Percentiles rank a stretch among this genome's conserved stretches.
Conservation (phyloP, 2,797 vertebrate genomes). For the Moxostoma hubbsi region DNA sequence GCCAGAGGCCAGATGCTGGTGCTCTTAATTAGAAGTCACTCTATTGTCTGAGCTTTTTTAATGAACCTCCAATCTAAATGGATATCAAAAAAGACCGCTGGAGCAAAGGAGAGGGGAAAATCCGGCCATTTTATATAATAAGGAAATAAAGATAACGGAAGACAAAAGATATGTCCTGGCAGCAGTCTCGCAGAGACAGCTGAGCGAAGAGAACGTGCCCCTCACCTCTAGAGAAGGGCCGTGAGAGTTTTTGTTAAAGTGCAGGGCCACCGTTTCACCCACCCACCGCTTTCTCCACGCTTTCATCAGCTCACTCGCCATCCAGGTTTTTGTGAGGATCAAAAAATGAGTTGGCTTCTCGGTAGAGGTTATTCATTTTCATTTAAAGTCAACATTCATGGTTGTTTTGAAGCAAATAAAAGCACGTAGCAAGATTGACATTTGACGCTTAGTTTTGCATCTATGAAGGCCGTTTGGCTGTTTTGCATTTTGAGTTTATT, state of each 20-base stretch:
- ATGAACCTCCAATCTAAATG: slow-evolving; percentile 91
- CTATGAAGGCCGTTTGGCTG: slow-evolving; percentile 18
- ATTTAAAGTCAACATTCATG: slow-evolving; percentile 34
- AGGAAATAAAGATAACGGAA: slow-evolving; percentile 85
- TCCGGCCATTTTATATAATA: slow-evolving; percentile 85
- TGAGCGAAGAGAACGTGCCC: slow-evolving; percentile 68
- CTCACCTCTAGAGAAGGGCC: slow-evolving; percentile 71
- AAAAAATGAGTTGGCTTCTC: slow-evolving; percentile 27
- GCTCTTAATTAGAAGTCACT: slow-evolving; percentile 99
- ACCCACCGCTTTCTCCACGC: slow-evolving; percentile 65
- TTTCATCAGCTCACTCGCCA: slow-evolving; percentile 62
- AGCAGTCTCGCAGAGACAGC: slow-evolving; percentile 75
- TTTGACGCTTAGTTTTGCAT: slow-evolving; percentile 50
- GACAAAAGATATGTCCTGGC: slow-evolving; percentile 82
- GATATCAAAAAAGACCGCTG: slow-evolving; percentile 88
- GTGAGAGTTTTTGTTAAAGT: slow-evolving; percentile 33
- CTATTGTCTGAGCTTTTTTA: slow-evolving; percentile 94
- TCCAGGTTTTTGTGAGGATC: slow-evolving; percentile 28
- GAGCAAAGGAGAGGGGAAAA: slow-evolving; percentile 62
- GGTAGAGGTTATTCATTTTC: slow-evolving; percentile 44
- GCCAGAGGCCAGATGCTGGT: slow-evolving; percentile 98
- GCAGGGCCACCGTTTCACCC: slow-evolving; percentile 44
- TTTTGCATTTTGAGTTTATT: slow-evolving; percentile 59
- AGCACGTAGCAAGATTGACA: slow-evolving; percentile 26
- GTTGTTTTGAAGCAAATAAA: slow-evolving; percentile 8